phyloP scores from a whole-genome alignment of 1,140 invertebrate genomes.

The Drosophila simulans region DNA sequence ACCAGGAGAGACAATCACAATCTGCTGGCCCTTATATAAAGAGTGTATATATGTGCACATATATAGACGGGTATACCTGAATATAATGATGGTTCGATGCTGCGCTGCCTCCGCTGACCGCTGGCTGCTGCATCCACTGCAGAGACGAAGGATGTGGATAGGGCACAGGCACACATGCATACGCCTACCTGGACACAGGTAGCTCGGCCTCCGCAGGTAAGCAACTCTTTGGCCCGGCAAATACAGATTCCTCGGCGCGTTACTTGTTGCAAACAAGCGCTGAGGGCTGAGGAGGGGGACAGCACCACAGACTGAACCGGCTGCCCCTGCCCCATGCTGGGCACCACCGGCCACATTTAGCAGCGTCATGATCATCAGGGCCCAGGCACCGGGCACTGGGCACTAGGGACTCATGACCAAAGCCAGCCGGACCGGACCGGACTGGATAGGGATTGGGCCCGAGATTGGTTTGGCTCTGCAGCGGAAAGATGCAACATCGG shows the following conservation, averaged over 20 bases:
- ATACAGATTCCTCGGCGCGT: constrained; percentile 66
- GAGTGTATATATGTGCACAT: constrained; percentile 22
- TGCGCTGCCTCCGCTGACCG: constrained; percentile 63
- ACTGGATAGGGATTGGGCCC: constrained; percentile 34
- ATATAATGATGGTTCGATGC: constrained; percentile 49
- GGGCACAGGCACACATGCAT: constrained; percentile 50
- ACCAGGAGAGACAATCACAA: constrained; percentile 39
- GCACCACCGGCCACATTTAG: constrained; percentile 57
- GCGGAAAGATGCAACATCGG: constrained; percentile 32
- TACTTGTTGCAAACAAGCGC: constrained; percentile 75
- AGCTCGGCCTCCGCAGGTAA: constrained; percentile 62
- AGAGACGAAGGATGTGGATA: constrained; percentile 55
- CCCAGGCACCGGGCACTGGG: constrained; percentile 27
- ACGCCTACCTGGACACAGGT: constrained; percentile 79
- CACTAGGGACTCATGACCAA: constrained; percentile 1
- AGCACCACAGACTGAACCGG: constrained; percentile 30
- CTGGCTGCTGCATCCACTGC: constrained; percentile 40
- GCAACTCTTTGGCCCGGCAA: constrained; percentile 66
- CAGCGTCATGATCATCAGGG: constrained; percentile 71
- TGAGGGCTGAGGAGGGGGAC: constrained; percentile 47
- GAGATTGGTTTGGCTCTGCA: constrained; percentile 34
- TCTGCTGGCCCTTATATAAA: constrained; percentile 47
- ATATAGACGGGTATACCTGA: constrained; percentile 19
- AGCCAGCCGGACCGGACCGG: constrained; percentile 15
- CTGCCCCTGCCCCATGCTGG: constrained; percentile 53